These are phyloP conservation scores for Hypotaenidia okinawae DNA, from an alignment of 2,797 vertebrate species.

Conservation along the genomic window DNA sequence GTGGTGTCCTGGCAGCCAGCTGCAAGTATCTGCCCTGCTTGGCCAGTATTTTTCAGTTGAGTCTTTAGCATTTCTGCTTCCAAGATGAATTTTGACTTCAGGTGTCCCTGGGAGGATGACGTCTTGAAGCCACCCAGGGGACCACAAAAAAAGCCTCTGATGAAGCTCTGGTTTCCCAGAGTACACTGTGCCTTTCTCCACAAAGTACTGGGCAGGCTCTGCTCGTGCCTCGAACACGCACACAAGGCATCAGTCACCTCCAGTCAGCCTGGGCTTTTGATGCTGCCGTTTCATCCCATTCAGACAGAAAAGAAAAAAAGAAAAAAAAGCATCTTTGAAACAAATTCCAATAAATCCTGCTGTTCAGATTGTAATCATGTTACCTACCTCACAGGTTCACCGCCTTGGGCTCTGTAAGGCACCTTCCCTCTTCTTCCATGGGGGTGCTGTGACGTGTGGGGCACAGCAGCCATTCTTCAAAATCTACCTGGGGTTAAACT, in stretches of 20 bases:
- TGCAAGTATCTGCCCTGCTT: not conserved
- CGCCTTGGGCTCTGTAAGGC: not conserved
- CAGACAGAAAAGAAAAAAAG: not conserved
- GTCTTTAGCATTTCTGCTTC: conserved; percentile 57
- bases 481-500: not conserved
- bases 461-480: not conserved
- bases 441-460: not conserved
- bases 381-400: conserved; percentile 55
- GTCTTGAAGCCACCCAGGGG: not conserved
- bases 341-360: not conserved
- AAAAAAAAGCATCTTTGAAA: not conserved
- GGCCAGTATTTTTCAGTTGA: not conserved
- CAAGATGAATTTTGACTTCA: not conserved
- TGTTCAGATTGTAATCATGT: not conserved
- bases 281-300: not conserved
- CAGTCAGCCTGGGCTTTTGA: rapidly evolving
- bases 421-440: not conserved
- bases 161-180: not conserved
- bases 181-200: not conserved
- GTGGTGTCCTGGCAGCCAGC: not conserved
- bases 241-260: not conserved
- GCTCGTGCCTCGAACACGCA: not conserved
- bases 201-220: not conserved
- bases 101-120: not conserved
- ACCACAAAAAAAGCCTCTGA: not conserved